These are phyloP conservation scores for Passerina amoena DNA, from an alignment of 2,113 vertebrate genomes.

Conservation along the genomic window DNA sequence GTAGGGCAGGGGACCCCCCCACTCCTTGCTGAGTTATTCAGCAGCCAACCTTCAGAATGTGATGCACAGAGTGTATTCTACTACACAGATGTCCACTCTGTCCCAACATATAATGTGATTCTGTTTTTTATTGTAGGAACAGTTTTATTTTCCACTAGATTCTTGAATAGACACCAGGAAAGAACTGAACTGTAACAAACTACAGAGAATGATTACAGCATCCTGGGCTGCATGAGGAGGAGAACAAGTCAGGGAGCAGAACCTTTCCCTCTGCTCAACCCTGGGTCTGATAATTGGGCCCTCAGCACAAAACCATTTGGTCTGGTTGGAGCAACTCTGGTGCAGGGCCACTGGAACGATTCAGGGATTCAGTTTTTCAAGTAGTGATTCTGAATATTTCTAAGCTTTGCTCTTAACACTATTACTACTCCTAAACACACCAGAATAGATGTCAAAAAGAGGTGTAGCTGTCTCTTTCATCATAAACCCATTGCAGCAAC, in stretches of 20 bases:
- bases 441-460: background rate
- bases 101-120: background rate
- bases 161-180: background rate
- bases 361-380: background rate
- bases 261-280: background rate
- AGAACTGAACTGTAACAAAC: background rate
- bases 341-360: background rate
- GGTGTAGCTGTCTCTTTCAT: background rate
- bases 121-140: background rate
- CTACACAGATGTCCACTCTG: background rate
- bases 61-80: background rate
- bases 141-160: background rate
- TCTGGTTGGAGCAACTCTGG: background rate
- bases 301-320: fast-evolving
- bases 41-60: background rate
- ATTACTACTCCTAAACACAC: background rate
- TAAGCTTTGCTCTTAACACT: background rate
- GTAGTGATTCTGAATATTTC: background rate
- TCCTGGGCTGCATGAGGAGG: background rate
- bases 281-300: background rate
- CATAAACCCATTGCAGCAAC: background rate
- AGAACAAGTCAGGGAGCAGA: background rate
- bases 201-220: background rate
- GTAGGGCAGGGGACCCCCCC: background rate
- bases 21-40: background rate